These are phyloP conservation scores for Hypocryptadius cinnamomeus DNA, from an alignment of 2,113 vertebrate species.

Conservation along the genomic window DNA sequence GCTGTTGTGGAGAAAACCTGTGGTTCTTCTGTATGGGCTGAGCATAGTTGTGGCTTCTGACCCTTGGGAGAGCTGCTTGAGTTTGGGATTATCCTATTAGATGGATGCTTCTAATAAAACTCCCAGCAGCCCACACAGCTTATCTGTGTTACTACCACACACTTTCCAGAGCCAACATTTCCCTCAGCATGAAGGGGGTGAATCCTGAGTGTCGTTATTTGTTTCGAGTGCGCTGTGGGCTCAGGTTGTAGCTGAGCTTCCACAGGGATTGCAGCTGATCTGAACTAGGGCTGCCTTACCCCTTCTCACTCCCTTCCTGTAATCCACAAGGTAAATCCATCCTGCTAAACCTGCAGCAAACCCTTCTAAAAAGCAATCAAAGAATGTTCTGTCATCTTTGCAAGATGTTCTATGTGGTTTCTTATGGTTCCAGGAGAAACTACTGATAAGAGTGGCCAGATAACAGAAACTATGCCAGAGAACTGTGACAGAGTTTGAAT, in stretches of 20 bases:
- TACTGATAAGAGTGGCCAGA: not conserved
- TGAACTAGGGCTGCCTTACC: not conserved
- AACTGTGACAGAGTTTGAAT: not conserved
- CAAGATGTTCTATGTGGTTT: not conserved
- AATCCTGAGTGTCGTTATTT: not conserved
- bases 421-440: not conserved
- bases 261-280: not conserved
- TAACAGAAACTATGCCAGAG: not conserved
- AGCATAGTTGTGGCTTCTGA: slow-evolving; percentile 20
- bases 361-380: not conserved
- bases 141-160: not conserved
- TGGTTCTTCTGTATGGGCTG: not conserved
- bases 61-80: not conserved
- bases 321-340: not conserved
- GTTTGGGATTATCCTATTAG: not conserved
- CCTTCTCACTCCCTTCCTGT: not conserved
- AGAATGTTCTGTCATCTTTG: not conserved
- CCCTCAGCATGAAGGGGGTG: not conserved
- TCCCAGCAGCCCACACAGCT: not conserved
- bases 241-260: not conserved
- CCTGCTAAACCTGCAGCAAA: not conserved
- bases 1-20: not conserved
- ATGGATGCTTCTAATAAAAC: slow-evolving; percentile 14
- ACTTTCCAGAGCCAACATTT: not conserved
- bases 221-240: rapidly evolving